A percentile compares a stretch with the other conserved stretches of the same genome.
These are phyloP conservation scores for Polymixis lichenea DNA, from an alignment of 2,888 invertebrate species.

Conservation along the genomic window DNA sequence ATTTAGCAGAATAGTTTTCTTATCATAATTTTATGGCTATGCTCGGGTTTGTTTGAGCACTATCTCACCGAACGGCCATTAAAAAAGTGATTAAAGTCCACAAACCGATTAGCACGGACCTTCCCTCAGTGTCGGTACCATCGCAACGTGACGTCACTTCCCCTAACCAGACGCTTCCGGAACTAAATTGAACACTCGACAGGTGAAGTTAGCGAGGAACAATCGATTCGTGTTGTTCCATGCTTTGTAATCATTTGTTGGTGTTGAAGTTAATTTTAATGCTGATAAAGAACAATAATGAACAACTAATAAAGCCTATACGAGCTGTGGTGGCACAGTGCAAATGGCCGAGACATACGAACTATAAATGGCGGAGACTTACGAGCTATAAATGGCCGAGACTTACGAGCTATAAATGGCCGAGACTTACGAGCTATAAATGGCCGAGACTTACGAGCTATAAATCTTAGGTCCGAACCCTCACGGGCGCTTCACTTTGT, in stretches of 20 bases:
- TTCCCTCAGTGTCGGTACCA: constrained; percentile 37
- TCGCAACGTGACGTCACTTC: constrained; percentile 59
- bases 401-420: too few species aligned
- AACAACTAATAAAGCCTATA: background rate
- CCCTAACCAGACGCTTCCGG: constrained; percentile 66
- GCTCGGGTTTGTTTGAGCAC: too few species aligned
- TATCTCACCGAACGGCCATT: too few species aligned
- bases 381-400: too few species aligned
- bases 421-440: too few species aligned
- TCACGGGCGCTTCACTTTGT: too few species aligned
- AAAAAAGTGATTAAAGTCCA: constrained; percentile 15
- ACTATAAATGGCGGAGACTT: too few species aligned
- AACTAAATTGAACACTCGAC: constrained; percentile 64
- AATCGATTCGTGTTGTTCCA: constrained; percentile 49
- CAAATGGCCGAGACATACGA: too few species aligned
- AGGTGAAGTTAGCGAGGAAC: constrained; percentile 49
- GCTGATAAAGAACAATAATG: constrained; percentile 15
- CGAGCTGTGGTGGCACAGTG: too few species aligned
- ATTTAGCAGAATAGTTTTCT: background rate
- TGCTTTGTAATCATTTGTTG: constrained; percentile 36
- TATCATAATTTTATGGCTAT: background rate
- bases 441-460: too few species aligned
- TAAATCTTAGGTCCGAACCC: too few species aligned
- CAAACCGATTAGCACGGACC: constrained; percentile 40
- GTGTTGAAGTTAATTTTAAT: constrained; percentile 42